Evolutionary conservation across 2,113 vertebrate genomes (phyloP).

Genomic region (Phalacrocorax pelagicus): DNA sequence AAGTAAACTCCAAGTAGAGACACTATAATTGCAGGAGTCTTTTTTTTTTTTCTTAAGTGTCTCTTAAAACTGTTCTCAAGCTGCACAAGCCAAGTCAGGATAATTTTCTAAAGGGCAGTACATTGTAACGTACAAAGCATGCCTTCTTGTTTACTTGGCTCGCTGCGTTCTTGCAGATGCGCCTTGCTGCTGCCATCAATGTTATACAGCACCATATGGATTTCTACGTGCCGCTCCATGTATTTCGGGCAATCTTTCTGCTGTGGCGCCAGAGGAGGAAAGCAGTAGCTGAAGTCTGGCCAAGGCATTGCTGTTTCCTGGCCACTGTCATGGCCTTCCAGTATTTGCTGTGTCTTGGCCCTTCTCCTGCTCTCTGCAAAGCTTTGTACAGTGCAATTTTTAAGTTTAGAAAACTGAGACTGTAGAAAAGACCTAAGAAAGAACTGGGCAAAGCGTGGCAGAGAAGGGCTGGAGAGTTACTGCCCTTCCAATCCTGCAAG

Average conservation of each 20-base stretch:
- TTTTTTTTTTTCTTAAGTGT: not conserved
- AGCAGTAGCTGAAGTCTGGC: conserved; percentile 82
- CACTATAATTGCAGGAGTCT: not conserved
- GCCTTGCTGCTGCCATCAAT: conserved; percentile 73
- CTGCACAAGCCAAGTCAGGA: not conserved
- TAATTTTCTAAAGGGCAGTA: not conserved
- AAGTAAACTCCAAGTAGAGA: not conserved
- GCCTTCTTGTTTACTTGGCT: not conserved
- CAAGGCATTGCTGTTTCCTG: conserved; percentile 79
- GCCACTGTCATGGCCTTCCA: conserved; percentile 75
- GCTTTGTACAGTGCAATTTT: conserved; percentile 38
- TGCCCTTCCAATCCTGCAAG: not conserved
- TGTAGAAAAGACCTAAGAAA: not conserved
- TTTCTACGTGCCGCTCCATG: conserved; percentile 73
- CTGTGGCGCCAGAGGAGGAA: conserved; percentile 74
- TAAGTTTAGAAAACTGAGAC: not conserved
- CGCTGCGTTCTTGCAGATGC: conserved; percentile 44
- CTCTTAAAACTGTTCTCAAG: not conserved
- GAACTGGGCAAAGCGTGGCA: not conserved
- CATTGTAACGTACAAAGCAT: not conserved
- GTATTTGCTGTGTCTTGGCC: conserved; percentile 78
- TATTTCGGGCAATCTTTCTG: conserved; percentile 72
- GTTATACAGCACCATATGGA: conserved; percentile 78
- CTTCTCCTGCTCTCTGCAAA: conserved; percentile 76
- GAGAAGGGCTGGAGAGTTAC: not conserved